Evolutionary conservation across 2,113 vertebrate genomes (phyloP), one percentile per base, ranked within the genome.

Genomic region (Eidolon helvum): DNA sequence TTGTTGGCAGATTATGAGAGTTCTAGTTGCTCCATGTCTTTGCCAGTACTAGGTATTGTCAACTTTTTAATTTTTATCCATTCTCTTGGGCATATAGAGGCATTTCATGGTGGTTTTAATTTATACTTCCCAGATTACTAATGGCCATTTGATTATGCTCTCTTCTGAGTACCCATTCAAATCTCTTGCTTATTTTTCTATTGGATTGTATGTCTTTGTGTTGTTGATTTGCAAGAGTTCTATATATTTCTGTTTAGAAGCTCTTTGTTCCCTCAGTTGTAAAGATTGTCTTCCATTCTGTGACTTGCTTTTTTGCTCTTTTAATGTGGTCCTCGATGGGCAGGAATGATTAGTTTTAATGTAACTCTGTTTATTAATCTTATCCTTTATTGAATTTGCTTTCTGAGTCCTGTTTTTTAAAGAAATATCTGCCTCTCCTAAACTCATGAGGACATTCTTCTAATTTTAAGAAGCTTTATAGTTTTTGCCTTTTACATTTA

Each of bases 81-180:
- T 91, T 66, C n/a, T 75, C 80, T 88, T 79, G 33, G 28, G 15
- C 40, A 63, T 53, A 40, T 80, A 69, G 35, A 66, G 12, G 5
- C 26, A 75, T 94, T 92, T 96, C 61, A 28, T 66, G 50, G 19
- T 71, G 45, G 14, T 90, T 90, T 96, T 96, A 90, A 87, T 87
- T 82, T 96, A 30, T 86, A 82, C 26, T 40, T 86, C 22, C 21
- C 22, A 9, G 30, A 68, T 90, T 83, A 45, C 30, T 90, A 80
- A 68, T 68, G 71, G 21, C 40, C 71, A 75, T 74, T 96, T 89
- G 71, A 35, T 35, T 87, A 26, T 95, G 33, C 16, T 79, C 24
- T 71, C 18, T 87, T 93, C 61, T 96, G 80, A 92, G 11, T 89
- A 87, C 43, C 33, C 35, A 63, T 88, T 96, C 50, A 84, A 11